Conservation (phyloP, 2,888 invertebrate species). For the Ennomos fuscantarius region DNA sequence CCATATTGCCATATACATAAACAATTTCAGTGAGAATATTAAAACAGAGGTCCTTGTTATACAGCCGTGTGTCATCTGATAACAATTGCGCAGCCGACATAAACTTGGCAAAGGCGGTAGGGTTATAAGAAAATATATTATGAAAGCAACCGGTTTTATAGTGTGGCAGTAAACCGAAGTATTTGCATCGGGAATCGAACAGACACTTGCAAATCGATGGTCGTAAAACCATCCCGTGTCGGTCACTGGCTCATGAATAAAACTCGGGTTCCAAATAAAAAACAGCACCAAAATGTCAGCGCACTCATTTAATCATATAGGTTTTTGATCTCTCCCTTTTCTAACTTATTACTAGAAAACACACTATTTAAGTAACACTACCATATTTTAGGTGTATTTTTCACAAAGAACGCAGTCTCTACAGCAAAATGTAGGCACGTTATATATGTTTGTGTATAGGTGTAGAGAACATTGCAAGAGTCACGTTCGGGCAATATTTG, state of each 20-base stretch:
- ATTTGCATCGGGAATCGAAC: conserved; percentile 75
- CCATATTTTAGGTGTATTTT: conserved; percentile 15
- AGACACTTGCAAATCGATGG: conserved; percentile 71
- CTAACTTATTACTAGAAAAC: conserved; percentile 1
- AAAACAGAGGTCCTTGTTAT: conserved; percentile 7
- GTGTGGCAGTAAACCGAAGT: conserved; percentile 67
- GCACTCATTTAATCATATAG: conserved; percentile 15
- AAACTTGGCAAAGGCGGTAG: conserved; percentile 54
- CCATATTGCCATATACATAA: not conserved
- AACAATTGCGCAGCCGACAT: conserved; percentile 60
- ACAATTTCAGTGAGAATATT: conserved; percentile 6
- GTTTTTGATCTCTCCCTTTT: not conserved
- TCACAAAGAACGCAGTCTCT: conserved; percentile 19
- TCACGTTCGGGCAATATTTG: conserved; percentile 81
- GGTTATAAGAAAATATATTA: conserved; percentile 66
- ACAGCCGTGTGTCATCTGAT: conserved; percentile 49
- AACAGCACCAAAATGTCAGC: conserved; percentile 29
- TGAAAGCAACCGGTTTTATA: conserved; percentile 69
- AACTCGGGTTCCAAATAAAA: conserved; percentile 44
- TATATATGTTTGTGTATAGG: conserved; percentile 39
- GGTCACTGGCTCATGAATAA: conserved; percentile 74
- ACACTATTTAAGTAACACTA: not conserved
- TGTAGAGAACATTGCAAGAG: conserved; percentile 53
- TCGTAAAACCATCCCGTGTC: conserved; percentile 73
- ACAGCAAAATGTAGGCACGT: conserved; percentile 23